Base-by-base conservation (phyloP, 2,797 vertebrate genomes). In the Paedocypris micromegethes region DNA sequence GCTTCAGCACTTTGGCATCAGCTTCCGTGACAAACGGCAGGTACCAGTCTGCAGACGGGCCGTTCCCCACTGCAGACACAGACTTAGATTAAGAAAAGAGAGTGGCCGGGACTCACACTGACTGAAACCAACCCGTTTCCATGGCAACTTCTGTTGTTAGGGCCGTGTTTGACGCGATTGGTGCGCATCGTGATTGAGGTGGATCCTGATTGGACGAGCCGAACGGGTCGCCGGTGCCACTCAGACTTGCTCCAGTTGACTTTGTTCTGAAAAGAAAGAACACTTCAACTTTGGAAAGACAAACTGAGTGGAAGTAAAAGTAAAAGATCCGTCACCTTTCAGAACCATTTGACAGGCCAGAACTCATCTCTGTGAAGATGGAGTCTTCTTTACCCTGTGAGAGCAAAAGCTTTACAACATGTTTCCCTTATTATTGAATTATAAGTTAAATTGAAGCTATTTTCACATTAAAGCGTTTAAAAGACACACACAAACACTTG, bases 1-100 rank as follows among this genome's bases (percentile, higher is more conserved):
- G 95, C 73, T 92, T 90, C 82, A 95, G 70, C 72, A 94, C 72
- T 59, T 84, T 87, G 72, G 92, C 91, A 71, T 98, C 96, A 6
- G 81, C 76, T 56, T 92, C 89, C 3, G 86, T 89, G 72, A 98
- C 82, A 83, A 95, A 88, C 59, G 84, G 84, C 80, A 89, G 91
- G 87, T 92, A 93, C 96, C 96, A 98, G 58, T 85, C 81, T 3
- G 88, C 84, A 0, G 86, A 74, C 46, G 86, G 84, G 74, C 89
- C 90, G 4, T 76, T 82, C 39, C 88, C 74, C 50, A 86, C 85
- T 58, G 81, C 88, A 72, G 81, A 85, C 3, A 85, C 89, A 83
- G 81, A 23, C 23, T 23, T 23, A 23, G 23, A 23, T 23, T 23
- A 52, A 66, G 82, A 79, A 83, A 77, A 77, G 4, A 64, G 5